Conservation (phyloP, 2,888 invertebrate species). For the Thalpophila matura region DNA sequence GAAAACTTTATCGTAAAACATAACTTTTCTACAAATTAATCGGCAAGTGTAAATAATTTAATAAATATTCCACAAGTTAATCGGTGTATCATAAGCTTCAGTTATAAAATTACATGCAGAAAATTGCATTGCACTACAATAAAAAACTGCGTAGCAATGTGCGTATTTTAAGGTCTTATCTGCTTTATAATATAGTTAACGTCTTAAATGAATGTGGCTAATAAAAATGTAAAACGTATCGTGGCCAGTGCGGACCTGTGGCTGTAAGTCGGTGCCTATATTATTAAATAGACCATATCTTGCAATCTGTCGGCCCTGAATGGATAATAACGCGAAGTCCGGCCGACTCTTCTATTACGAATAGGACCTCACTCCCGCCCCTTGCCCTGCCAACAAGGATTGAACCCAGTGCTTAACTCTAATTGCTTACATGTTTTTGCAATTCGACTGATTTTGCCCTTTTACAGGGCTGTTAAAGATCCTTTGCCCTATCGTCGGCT, state of each 20-base stretch:
- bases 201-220: neutral
- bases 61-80: conserved; percentile 8
- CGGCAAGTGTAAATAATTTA: conserved; percentile 4
- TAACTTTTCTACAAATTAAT: neutral
- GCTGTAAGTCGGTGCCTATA: conserved; percentile 70
- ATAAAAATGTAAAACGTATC: conserved; percentile 59
- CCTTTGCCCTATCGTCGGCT: neutral
- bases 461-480: conserved; percentile 73
- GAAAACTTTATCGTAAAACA: conserved; percentile 1
- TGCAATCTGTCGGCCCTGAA: conserved; percentile 80
- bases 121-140: conserved; percentile 28
- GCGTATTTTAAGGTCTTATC: conserved; percentile 38
- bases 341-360: conserved; percentile 76
- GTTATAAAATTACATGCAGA: conserved; percentile 29
- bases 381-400: conserved; percentile 76
- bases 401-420: conserved; percentile 79
- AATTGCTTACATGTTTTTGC: conserved; percentile 82
- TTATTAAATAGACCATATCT: conserved; percentile 84
- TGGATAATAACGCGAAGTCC: conserved; percentile 79
- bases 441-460: conserved; percentile 76
- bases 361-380: conserved; percentile 76
- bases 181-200: conserved; percentile 27
- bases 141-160: conserved; percentile 21
- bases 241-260: conserved; percentile 69
- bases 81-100: conserved; percentile 13